Conservation (phyloP, 2,113 vertebrate genomes). For the Tragelaphus imberbis region DNA sequence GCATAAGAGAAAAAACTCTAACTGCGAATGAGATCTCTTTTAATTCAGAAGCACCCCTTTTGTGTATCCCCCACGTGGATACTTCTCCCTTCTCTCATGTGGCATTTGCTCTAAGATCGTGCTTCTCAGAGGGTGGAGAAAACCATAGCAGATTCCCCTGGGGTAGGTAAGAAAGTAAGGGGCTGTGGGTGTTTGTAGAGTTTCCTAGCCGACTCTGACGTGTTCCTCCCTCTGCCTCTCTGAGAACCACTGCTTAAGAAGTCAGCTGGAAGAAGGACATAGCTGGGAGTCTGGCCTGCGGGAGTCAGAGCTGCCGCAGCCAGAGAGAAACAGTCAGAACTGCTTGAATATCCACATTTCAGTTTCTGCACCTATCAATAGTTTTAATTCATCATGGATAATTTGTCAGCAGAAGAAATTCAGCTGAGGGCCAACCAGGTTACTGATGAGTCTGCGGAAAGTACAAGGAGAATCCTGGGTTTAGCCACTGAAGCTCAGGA, state of each 20-base stretch:
- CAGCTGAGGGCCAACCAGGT: constrained; percentile 89
- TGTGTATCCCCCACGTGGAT: neutral
- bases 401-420: constrained; percentile 90
- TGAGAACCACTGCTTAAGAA: neutral
- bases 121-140: neutral
- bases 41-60: neutral
- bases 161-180: neutral
- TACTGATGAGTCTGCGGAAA: constrained; percentile 98
- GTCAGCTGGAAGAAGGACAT: neutral
- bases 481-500: constrained; percentile 93
- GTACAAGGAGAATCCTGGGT: constrained; percentile 93
- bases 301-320: neutral
- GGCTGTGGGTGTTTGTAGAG: neutral
- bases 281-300: neutral
- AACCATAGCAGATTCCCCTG: neutral
- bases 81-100: neutral
- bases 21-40: neutral
- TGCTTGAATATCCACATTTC: constrained; percentile 25
- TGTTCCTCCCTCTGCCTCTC: neutral
- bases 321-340: neutral
- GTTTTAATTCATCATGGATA: constrained; percentile 85
- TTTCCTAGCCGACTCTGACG: neutral
- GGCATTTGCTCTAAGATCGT: neutral
- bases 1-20: neutral
- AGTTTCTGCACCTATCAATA: neutral